These are phyloP conservation scores for Pica pica DNA, from an alignment of 2,113 vertebrate genomes.

Conservation along the genomic window DNA sequence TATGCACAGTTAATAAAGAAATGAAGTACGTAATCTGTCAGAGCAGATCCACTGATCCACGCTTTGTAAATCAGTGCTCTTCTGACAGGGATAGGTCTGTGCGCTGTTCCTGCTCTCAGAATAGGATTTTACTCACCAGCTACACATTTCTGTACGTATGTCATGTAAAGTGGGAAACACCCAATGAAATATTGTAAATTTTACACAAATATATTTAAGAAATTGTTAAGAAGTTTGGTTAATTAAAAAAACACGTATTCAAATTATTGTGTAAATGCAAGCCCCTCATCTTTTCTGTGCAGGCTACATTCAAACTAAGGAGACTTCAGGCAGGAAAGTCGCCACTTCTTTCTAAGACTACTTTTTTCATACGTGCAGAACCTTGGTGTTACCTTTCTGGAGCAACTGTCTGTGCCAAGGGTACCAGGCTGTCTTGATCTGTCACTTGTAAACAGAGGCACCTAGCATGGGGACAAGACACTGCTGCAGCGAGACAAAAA, in stretches of 20 bases:
- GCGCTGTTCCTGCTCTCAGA: background rate
- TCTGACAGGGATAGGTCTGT: background rate
- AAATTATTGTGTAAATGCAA: background rate
- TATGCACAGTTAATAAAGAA: slow-evolving; percentile 34
- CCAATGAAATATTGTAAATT: background rate
- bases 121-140: background rate
- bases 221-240: background rate
- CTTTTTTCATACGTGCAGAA: background rate
- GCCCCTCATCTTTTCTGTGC: background rate
- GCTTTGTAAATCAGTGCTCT: background rate
- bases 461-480: background rate
- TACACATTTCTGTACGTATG: rapidly evolving
- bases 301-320: background rate
- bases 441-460: background rate
- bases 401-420: background rate
- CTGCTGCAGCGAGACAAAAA: background rate
- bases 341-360: background rate
- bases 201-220: background rate
- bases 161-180: background rate
- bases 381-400: background rate
- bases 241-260: background rate
- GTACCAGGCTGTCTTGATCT: background rate
- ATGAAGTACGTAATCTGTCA: slow-evolving; percentile 30
- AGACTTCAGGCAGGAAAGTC: background rate
- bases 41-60: background rate